Evolutionary conservation across 2,113 vertebrate species (phyloP).

Genomic region (Mesembrinibis cayennensis): DNA sequence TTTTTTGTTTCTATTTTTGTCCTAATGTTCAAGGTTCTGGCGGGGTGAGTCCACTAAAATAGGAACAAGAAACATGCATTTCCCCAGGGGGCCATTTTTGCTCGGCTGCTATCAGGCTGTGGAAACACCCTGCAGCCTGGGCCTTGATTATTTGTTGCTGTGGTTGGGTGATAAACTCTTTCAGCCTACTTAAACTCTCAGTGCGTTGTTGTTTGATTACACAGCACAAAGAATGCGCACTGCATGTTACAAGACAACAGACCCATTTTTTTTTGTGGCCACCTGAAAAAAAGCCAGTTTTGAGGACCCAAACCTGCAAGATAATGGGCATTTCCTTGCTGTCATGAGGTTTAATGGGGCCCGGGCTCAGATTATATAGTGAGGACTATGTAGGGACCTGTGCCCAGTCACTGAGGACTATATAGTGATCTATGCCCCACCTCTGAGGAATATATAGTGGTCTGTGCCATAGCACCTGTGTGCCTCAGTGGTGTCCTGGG

Average conservation of each 20-base stretch:
- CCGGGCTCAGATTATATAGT: neutral
- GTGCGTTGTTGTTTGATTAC: neutral
- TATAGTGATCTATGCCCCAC: neutral
- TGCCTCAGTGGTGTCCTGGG: neutral
- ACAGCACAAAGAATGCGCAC: too few relatives aligned
- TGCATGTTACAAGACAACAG: neutral
- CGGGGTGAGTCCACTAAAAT: neutral
- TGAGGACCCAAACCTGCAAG: neutral
- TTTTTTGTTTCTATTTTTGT: neutral
- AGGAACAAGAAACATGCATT: neutral
- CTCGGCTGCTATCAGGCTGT: accelerated
- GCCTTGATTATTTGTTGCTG: neutral
- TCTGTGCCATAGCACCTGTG: neutral
- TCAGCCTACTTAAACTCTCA: neutral
- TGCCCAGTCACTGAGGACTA: neutral
- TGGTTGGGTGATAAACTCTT: neutral
- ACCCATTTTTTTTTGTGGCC: neutral
- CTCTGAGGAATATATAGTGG: accelerated
- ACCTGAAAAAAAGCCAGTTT: neutral
- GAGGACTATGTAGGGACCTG: neutral
- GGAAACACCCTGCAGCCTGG: neutral
- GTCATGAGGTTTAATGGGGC: neutral
- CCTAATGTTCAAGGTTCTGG: neutral
- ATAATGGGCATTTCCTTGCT: neutral
- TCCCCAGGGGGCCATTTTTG: neutral